Evolutionary conservation across 2,113 vertebrate genomes (phyloP), one percentile per base, ranked within the genome.

Genomic region (Myrmecophaga tridactyla): DNA sequence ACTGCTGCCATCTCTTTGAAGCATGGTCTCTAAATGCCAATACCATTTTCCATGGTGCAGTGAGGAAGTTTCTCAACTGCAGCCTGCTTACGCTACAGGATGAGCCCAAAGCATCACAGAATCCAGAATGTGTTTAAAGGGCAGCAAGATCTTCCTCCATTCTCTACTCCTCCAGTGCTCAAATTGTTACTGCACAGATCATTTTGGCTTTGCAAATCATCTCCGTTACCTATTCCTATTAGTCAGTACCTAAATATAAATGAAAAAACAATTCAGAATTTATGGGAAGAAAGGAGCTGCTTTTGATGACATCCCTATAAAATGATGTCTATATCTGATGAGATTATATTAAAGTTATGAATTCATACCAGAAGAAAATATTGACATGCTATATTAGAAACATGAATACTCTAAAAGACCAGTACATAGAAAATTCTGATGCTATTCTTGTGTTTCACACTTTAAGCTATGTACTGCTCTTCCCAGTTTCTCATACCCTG

Each of bases 1-100:
- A 97, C 98, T 77, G 81, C 95, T 94, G 86, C 85, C 96, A 95
- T 97, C 96, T 98, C 96, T 97, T 95, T 97, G 21, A 96, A 96
- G 90, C 41, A 0, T 60, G 69, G 34, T 89, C 88, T 94, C 86
- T 88, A 96, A 96, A 96, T 92, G 86, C 84, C 96, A 96, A 77
- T 94, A 92, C 82, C 93, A 97, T 97, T 97, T 95, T 96, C 90
- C 86, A 75, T 96, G 83, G 89, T 82, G 77, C 90, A 89, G 43
- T 93, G 90, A 95, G 70, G 70, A 97, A 46, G 6, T 94, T 93
- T 86, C 72, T 27, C 21, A 90, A 67, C 34, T 4, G 0, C 75
- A 95, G 73, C 62, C 90, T 94, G 27, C 60, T 94, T 82, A 78
- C 29, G 41, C 20, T 34, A 86, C 46, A 94, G 89, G 53, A 51